Evolutionary conservation across 2,888 invertebrate species (phyloP), one percentile per base, ranked within the genome.

Genomic region (Drosophila nr. perissopoda): DNA sequence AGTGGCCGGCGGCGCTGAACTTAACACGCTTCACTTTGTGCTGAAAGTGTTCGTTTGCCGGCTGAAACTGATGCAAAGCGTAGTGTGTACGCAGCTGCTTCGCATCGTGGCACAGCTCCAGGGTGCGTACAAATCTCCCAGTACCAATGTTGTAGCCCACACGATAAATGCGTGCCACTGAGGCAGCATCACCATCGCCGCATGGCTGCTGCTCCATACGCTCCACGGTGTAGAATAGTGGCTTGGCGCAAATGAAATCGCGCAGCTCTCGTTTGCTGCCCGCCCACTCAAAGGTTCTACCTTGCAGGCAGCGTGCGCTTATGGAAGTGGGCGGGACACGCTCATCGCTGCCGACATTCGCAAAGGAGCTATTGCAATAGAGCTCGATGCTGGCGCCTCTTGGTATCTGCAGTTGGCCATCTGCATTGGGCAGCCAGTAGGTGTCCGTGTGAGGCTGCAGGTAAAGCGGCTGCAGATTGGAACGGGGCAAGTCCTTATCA

Each of bases 381-480:
- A 93, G 78, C 66, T 93, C 93, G 40, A 93, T 89, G 69, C 54
- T 68, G 40, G 80, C 80, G 4, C 91, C 90, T 2, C 70, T 76
- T 21, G 86, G 81, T 10, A 93, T 74, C 56, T 87, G 73, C 52
- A 93, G 64, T 38, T 82, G 77, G 2, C 93, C 92, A 0, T 81
- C 48, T 0, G 61, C 57, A 34, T 86, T 85, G 51, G 92, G 92
- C 40, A 89, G 75, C 87, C 91, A 91, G 69, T 91, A 92, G 31
- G 73, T 63, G 13, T 76, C 69, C 4, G 92, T 91, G 1, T 93
- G 91, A 0, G 93, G 92, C 52, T 91, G 92, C 2, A 96, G 86
- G 79, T 95, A 94, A 6, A 96, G 93, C 0, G 95, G 95, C 86
- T 95, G 95, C 0, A 94, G 94, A 82, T 95, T 95, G 0, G 95